Base-by-base conservation (phyloP, 1,140 invertebrate species). In the Oncopodura yosiiana region DNA sequence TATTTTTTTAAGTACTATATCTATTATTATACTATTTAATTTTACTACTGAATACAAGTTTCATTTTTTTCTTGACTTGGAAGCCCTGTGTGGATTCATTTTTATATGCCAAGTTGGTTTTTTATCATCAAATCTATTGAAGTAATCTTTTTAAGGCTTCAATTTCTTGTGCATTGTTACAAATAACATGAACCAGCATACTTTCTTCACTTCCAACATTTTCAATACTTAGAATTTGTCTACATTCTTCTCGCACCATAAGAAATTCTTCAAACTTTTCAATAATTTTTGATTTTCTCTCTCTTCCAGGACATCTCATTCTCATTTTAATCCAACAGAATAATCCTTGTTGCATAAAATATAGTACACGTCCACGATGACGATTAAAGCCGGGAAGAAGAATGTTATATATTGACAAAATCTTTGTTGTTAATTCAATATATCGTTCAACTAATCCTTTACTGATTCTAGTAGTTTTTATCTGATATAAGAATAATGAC, bases 291-390 rank as follows among this genome's bases (percentile, higher is more conserved):
- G 23, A 23, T 38, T 49, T 49, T n/a, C n/a, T n/a, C n/a, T n/a
- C n/a, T n/a, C n/a, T n/a, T n/a, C n/a, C n/a, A n/a, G n/a, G n/a
- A n/a, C n/a, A n/a, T n/a, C n/a, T n/a, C n/a, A n/a, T n/a, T n/a
- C n/a, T n/a, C 12, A 23, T 37, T 6, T 37, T 23, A 16, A 49
- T 49, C 5, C 36, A 23, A 21, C 46, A 34, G 23, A 37, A 34
- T 16, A 49, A 21, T 24, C 46, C 46, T 49, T 49, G 46, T 38
- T 49, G 46, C 9, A 49, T 18, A 49, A 49, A 49, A 36, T 49
- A 49, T 11, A 49, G 24, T 12, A 49, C 36, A 18, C 46, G 18
- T 37, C 46, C 46, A 37, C 46, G 26, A 19, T 49, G 46, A 3
- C 46, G 46, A 49, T 49, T 49, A 38, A 49, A 49, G 23, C 46